phyloP scores from a whole-genome alignment of 2,888 invertebrate genomes.

The Dasysyrphus albostriatus region DNA sequence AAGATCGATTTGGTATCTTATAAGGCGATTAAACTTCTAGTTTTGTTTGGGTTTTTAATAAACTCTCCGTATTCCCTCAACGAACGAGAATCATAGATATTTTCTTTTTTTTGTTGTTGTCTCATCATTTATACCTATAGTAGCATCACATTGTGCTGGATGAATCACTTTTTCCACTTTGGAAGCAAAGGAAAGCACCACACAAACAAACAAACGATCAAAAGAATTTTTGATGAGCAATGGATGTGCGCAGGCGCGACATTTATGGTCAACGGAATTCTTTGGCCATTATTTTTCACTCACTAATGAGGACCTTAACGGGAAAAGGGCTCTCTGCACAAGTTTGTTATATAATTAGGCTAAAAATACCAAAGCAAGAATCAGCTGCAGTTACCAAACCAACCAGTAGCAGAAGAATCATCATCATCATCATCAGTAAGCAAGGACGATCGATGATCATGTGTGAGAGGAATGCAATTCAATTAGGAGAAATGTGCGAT shows the following conservation, averaged over 20 bases:
- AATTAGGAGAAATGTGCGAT: conserved; percentile 75
- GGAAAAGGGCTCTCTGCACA: conserved; percentile 58
- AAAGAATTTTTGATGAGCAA: conserved; percentile 76
- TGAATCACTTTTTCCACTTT: conserved; percentile 72
- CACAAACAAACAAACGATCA: conserved; percentile 49
- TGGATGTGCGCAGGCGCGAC: conserved; percentile 57
- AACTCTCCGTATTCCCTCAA: conserved; percentile 67
- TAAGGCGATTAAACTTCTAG: conserved; percentile 70
- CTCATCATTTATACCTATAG: conserved; percentile 43
- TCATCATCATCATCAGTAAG: conserved; percentile 15
- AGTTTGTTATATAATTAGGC: conserved; percentile 60
- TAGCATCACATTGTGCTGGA: conserved; percentile 42
- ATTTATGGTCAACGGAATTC: conserved; percentile 74
- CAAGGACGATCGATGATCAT: conserved; percentile 74
- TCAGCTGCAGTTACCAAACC: not conserved
- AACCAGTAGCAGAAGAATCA: not conserved
- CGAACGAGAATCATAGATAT: conserved; percentile 63
- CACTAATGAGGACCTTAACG: conserved; percentile 76
- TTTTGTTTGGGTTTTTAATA: conserved; percentile 71
- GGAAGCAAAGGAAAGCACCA: conserved; percentile 23
- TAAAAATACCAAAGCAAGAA: conserved; percentile 63
- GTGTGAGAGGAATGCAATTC: conserved; percentile 75
- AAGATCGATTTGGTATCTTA: conserved; percentile 54
- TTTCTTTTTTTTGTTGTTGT: conserved; percentile 33
- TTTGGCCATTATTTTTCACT: conserved; percentile 70